Evolutionary conservation across 2,888 invertebrate species (phyloP), one percentile per base, ranked within the genome.

Genomic region (Meiosimyza decipiens): DNA sequence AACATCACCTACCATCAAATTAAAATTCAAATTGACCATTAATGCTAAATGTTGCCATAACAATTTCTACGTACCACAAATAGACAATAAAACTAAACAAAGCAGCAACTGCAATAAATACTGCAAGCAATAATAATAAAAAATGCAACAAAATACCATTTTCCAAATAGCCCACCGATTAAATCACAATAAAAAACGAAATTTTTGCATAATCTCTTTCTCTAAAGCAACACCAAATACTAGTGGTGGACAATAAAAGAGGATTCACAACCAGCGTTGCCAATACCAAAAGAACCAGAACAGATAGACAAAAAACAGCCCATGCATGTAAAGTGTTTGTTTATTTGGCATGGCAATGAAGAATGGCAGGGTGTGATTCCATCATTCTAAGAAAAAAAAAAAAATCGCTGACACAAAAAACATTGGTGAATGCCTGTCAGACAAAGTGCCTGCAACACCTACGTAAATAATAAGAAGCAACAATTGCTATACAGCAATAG

Each of bases 331-430:
- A 63, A 49, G 62, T 60, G 18, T 12, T 15, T 40, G 62, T 18
- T 11, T 47, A 15, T 57, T 47, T 68, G 59, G 59, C 68, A 59
- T 60, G 69, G 40, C 40, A 40, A 60, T 18, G 64, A 47, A n/a
- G 49, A 68, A 70, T 70, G 47, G 63, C 70, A 47, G 18, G 54
- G 47, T 62, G 70, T 40, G 70, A 70, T 70, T 63, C 47, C 70
- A 70, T 70, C 70, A 70, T 70, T 70, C 70, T 63, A 40, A 63
- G 54, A 62, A 70, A 70, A 18, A 57, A 15, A 47, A 15, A 62
- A 50, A 22, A 7, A 28, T 66, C 15, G 66, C n/a, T 59, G 15
- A 4, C 49, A 28, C 28, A 28, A 28, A 28, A 28, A 28, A 18
- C n/a, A 6, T 22, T 16, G 49, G 50, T 28, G 63, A 62, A 63